These are phyloP conservation scores for Sesia bembeciformis DNA, from an alignment of 2,888 invertebrate species.

Conservation along the genomic window DNA sequence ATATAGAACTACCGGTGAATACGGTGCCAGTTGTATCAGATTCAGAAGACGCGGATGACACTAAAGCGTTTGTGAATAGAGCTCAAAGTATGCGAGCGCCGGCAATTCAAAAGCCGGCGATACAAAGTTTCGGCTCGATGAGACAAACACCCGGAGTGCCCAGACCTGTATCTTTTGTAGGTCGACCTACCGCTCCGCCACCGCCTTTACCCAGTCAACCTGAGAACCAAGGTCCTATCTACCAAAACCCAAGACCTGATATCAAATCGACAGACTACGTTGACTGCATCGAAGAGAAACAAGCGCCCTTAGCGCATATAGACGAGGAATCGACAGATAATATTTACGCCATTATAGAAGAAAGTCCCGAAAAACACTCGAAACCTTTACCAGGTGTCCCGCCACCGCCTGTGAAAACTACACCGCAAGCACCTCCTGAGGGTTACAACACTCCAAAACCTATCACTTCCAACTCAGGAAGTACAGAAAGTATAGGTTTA, in stretches of 20 bases:
- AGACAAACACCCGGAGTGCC: constrained; percentile 78
- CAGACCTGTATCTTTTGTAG: constrained; percentile 83
- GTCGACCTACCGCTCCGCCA: constrained; percentile 83
- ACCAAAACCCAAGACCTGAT: constrained; percentile 72
- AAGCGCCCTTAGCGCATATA: constrained; percentile 76
- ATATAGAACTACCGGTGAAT: constrained; percentile 75
- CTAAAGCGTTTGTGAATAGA: constrained; percentile 78
- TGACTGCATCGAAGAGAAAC: constrained; percentile 82
- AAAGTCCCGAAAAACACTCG: constrained; percentile 74
- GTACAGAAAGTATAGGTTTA: constrained; percentile 82
- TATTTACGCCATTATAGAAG: constrained; percentile 91
- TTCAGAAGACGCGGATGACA: constrained; percentile 67
- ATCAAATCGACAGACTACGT: constrained; percentile 77
- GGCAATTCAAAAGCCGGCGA: constrained; percentile 68
- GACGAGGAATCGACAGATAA: constrained; percentile 81
- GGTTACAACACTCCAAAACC: constrained; percentile 65
- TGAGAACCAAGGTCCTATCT: constrained; percentile 50
- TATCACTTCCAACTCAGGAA: constrained; percentile 59
- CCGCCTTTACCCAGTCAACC: constrained; percentile 77
- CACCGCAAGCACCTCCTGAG: constrained; percentile 57
- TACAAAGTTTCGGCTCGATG: constrained; percentile 90
- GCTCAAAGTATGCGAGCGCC: constrained; percentile 88
- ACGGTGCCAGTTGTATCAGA: constrained; percentile 76
- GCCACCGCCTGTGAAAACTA: constrained; percentile 38
- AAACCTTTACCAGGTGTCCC: constrained; percentile 55